Percentiles rank a stretch among this genome's conserved stretches.
Conservation (phyloP, 2,113 vertebrate species). For the rabbit (Oryctolagus cuniculus) region DNA sequence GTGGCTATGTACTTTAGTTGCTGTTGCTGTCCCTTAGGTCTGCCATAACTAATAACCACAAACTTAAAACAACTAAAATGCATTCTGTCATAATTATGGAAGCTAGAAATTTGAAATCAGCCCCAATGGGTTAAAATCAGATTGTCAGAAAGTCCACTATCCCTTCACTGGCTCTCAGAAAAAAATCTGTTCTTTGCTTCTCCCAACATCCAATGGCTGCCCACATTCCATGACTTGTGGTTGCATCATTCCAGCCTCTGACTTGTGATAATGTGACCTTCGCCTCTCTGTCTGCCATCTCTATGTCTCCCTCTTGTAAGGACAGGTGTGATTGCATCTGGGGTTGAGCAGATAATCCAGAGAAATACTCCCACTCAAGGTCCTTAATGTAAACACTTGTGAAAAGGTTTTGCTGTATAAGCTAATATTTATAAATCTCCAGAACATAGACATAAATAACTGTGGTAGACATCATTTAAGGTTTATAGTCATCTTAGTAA, state of each 20-base stretch:
- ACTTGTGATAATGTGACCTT: background rate
- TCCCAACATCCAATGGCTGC: background rate
- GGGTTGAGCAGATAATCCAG: background rate
- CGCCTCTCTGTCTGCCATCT: background rate
- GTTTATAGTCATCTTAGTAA: background rate
- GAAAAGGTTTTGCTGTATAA: background rate
- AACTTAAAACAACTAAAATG: background rate
- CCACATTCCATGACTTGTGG: background rate
- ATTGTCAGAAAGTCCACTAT: background rate
- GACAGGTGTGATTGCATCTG: background rate
- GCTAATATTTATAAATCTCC: background rate
- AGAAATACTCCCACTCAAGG: background rate
- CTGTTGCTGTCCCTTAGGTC: background rate
- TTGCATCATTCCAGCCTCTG: background rate
- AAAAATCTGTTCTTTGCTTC: background rate
- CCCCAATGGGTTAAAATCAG: background rate
- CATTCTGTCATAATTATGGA: background rate
- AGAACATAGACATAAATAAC: background rate
- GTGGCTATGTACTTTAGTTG: background rate
- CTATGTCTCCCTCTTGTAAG: background rate
- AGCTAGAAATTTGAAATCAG: background rate
- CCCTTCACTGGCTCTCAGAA: background rate
- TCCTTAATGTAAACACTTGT: background rate
- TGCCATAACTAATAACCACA: background rate
- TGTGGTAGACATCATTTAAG: background rate